Evolutionary conservation across 2,113 vertebrate species (phyloP).

Genomic region (Pan paniscus): DNA sequence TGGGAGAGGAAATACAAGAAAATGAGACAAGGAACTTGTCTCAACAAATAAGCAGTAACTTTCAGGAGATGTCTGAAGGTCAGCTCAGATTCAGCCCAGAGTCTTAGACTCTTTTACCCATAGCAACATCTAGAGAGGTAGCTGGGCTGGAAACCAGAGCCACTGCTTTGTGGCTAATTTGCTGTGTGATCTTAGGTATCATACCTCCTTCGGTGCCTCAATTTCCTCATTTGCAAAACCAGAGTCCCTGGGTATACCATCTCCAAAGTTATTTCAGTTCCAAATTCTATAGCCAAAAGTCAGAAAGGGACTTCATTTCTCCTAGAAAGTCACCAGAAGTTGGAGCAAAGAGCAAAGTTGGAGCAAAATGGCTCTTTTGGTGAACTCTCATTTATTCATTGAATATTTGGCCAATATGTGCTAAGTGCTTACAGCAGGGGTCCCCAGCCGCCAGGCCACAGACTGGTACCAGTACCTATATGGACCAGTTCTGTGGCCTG

Average conservation of each 20-base stretch:
- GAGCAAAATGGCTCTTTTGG: not conserved
- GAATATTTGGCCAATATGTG: not conserved
- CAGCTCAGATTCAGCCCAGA: not conserved
- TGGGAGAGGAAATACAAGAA: conserved; percentile 14
- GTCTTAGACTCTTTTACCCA: not conserved
- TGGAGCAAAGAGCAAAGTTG: not conserved
- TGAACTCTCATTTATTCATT: not conserved
- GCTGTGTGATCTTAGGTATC: not conserved
- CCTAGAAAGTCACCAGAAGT: not conserved
- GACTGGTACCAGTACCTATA: too few species aligned
- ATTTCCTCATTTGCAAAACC: not conserved
- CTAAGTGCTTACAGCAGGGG: not conserved
- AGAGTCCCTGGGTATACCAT: not conserved
- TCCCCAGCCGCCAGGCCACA: too few species aligned
- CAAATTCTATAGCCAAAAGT: not conserved
- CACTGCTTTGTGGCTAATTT: not conserved
- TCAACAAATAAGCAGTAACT: not conserved
- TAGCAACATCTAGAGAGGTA: not conserved
- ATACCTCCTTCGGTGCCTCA: not conserved
- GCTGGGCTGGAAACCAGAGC: not conserved
- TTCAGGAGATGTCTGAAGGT: not conserved
- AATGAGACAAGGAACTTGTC: not conserved
- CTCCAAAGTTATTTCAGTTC: not conserved
- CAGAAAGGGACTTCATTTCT: not conserved
- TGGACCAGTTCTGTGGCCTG: too few species aligned